A percentile compares a stretch with the other conserved stretches of the same genome.
Conservation (phyloP, 2,888 invertebrate genomes). For the Andrena bicolor region DNA sequence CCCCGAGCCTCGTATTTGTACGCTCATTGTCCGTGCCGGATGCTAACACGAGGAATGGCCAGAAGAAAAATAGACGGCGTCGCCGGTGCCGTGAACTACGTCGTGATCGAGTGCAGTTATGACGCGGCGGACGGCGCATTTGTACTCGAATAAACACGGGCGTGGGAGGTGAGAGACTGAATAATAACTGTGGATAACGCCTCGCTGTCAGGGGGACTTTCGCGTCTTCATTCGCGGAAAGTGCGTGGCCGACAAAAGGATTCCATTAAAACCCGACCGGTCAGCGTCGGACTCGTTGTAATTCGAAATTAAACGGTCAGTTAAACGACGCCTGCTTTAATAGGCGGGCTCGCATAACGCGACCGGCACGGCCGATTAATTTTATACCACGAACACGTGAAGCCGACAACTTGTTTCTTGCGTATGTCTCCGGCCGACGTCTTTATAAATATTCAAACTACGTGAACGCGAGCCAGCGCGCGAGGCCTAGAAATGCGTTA, state of each 20-base stretch:
- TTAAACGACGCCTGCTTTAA: conserved; percentile 25
- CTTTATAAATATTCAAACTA: conserved; percentile 31
- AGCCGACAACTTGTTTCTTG: not conserved
- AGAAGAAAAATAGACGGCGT: conserved; percentile 72
- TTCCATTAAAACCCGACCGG: conserved; percentile 16
- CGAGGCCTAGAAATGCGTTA: not conserved
- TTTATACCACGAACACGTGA: not conserved
- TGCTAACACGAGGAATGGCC: conserved; percentile 60
- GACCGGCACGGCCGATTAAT: conserved; percentile 17
- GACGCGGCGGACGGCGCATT: conserved; percentile 71
- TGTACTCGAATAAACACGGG: conserved; percentile 73
- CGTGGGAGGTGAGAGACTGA: conserved; percentile 75
- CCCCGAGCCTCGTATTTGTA: conserved; percentile 54
- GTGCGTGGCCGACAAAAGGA: conserved; percentile 11
- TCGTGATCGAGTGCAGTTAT: conserved; percentile 75
- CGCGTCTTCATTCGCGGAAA: conserved; percentile 67
- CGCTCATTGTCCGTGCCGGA: conserved; percentile 67
- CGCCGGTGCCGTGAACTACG: conserved; percentile 62
- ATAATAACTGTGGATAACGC: conserved; percentile 73
- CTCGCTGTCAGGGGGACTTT: conserved; percentile 62
- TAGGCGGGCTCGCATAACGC: conserved; percentile 15
- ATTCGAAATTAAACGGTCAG: conserved; percentile 34
- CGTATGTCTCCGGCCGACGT: not conserved
- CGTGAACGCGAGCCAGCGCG: not conserved
- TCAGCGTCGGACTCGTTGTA: conserved; percentile 5